Base-by-base conservation (phyloP, 2,797 vertebrate species). In the Sebastes taczanowskii region DNA sequence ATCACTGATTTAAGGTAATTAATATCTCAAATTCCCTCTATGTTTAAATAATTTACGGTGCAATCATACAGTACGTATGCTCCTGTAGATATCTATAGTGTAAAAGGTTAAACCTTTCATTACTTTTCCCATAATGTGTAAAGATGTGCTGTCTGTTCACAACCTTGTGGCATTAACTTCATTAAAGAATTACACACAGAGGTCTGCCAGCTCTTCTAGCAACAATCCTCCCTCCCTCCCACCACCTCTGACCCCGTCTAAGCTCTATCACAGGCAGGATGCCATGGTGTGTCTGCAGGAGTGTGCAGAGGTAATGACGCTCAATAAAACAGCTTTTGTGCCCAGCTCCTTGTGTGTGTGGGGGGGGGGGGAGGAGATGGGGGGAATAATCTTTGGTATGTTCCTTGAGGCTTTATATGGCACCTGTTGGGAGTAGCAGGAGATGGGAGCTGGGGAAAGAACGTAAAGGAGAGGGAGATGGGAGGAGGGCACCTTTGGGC, bases 371-470 rank as follows among this genome's bases (percentile, higher is more conserved):
- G 11, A n/a, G n/a, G n/a, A n/a, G n/a, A n/a, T n/a, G 4, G 29
- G 29, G n/a, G 8, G 27, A 11, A 23, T 4, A 32, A 7, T 55
- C 53, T 65, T 58, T 58, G 67, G 72, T 81, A 80, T 82, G 74
- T 67, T 76, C 80, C 80, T 81, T 30, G 8, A 56, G 27, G 49
- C 56, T 76, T 86, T 90, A 86, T 75, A 60, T 77, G 71, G 62
- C 86, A 90, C 82, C 88, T 90, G 88, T 69, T 73, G 38, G 38
- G 38, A 56, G 52, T 5, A 46, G 58, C 11, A 52, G n/a, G 16
- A 70, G 55, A 25, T 53, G 34, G 18, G 30, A 61, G 34, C 53
- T 49, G 18, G 14, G 25, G 8, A 60, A 32, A 55, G 25, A 27
- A 70, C 16, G n/a, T 23, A n/a, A 63, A 56, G 11, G 22, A 81